Conservation (phyloP, 2,113 vertebrate species). For the Percopsis transmontana region DNA sequence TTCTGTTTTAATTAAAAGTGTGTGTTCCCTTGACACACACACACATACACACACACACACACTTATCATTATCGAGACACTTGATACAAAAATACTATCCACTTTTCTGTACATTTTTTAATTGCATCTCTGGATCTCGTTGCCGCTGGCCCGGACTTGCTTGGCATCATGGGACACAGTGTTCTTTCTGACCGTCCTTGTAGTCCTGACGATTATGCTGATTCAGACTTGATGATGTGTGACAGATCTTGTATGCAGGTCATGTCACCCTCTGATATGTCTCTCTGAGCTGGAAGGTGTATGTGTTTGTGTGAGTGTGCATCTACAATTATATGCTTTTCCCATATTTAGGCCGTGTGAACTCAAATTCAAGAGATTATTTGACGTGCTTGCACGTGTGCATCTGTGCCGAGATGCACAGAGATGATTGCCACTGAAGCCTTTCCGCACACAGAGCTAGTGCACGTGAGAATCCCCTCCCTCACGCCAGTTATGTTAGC, state of each 20-base stretch:
- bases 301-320: not conserved
- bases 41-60: conserved; percentile 2
- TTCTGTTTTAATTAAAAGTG: not conserved
- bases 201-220: conserved; percentile 36
- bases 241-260: conserved; percentile 50
- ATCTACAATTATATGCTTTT: too few relatives aligned
- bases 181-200: conserved; percentile 12
- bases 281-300: conserved; percentile 9
- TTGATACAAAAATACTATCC: not conserved
- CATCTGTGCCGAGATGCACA: conserved; percentile 33
- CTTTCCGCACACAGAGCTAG: conserved; percentile 36
- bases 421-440: conserved; percentile 17
- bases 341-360: not conserved
- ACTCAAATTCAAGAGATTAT: too few relatives aligned
- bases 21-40: not conserved
- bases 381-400: not conserved
- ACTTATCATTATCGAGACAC: not conserved
- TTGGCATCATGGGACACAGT: conserved; percentile 35
- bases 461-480: conserved; percentile 50
- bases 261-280: conserved; percentile 14
- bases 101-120: not conserved
- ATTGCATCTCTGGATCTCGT: not conserved
- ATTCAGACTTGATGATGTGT: conserved; percentile 47
- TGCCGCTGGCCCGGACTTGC: not conserved
- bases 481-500: conserved; percentile 38